phyloP scores from a whole-genome alignment of 2,113 vertebrate species.

The Tinamus guttatus region DNA sequence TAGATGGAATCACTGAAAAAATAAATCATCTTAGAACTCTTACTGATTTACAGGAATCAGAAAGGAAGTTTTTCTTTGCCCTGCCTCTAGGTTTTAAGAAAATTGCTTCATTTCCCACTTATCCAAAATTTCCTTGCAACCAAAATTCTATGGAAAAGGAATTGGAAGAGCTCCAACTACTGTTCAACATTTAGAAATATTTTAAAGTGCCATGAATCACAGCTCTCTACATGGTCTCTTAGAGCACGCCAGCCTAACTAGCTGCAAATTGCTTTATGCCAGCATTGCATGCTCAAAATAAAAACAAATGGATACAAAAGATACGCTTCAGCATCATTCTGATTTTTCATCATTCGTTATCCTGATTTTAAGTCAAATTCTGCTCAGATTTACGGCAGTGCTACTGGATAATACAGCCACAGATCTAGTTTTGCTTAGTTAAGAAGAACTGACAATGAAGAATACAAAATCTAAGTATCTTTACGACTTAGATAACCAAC shows the following conservation, averaged over 20 bases:
- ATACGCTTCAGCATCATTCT: background rate
- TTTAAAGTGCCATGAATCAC: slow-evolving; percentile 33
- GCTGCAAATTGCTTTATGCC: background rate
- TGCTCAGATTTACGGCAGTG: background rate
- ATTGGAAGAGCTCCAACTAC: slow-evolving; percentile 34
- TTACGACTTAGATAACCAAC: rapidly evolving
- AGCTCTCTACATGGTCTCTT: background rate
- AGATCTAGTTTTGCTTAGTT: background rate
- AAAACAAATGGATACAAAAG: background rate
- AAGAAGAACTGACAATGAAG: background rate
- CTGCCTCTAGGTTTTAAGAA: background rate
- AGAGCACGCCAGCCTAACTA: slow-evolving; percentile 1
- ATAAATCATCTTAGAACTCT: background rate
- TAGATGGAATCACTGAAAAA: background rate
- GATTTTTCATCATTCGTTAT: no score
- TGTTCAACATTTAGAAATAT: slow-evolving; percentile 42
- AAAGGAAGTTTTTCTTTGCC: background rate
- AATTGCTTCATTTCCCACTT: slow-evolving; percentile 8
- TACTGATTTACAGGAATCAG: background rate
- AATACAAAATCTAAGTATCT: background rate
- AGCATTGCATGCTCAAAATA: background rate
- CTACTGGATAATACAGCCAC: background rate
- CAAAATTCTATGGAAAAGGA: slow-evolving; percentile 26
- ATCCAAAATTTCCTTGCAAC: slow-evolving; percentile 1
- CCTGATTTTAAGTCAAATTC: background rate